phyloP scores from a whole-genome alignment of 2,797 vertebrate genomes.

The Sphenopsis melanotis region DNA sequence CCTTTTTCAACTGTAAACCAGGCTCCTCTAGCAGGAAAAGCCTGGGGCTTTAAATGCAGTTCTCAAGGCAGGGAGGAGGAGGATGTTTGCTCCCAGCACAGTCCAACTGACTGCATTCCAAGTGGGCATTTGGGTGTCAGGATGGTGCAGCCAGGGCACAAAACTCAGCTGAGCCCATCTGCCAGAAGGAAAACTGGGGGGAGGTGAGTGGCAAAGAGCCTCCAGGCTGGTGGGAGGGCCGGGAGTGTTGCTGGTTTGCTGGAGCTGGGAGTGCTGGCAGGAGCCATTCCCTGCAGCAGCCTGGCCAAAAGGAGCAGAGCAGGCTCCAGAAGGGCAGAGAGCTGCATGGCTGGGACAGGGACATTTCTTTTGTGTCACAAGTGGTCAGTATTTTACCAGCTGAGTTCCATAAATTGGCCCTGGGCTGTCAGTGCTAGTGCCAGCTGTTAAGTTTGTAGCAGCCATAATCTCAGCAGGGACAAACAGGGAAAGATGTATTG shows the following conservation, averaged over 20 bases:
- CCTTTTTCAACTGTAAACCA: not conserved
- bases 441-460: constrained; percentile 69
- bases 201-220: not conserved
- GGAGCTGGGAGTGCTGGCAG: constrained; percentile 3
- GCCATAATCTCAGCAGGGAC: constrained; percentile 69
- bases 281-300: not conserved
- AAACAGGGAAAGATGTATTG: constrained; percentile 66
- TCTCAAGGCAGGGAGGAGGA: not conserved
- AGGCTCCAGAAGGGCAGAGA: constrained; percentile 53
- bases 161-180: constrained; percentile 15
- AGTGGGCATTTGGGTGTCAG: not conserved
- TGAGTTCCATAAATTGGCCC: constrained; percentile 68
- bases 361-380: constrained; percentile 42
- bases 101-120: not conserved
- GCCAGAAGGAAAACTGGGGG: not conserved
- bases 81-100: not conserved
- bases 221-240: not conserved
- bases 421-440: constrained; percentile 48
- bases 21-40: not conserved
- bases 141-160: not conserved
- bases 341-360: constrained; percentile 3
- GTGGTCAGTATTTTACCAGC: constrained; percentile 67
- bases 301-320: constrained; percentile 18
- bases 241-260: not conserved
- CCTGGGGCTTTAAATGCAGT: not conserved